These are phyloP conservation scores for Carduelis carduelis DNA, from an alignment of 2,797 vertebrate species.

Conservation along the genomic window DNA sequence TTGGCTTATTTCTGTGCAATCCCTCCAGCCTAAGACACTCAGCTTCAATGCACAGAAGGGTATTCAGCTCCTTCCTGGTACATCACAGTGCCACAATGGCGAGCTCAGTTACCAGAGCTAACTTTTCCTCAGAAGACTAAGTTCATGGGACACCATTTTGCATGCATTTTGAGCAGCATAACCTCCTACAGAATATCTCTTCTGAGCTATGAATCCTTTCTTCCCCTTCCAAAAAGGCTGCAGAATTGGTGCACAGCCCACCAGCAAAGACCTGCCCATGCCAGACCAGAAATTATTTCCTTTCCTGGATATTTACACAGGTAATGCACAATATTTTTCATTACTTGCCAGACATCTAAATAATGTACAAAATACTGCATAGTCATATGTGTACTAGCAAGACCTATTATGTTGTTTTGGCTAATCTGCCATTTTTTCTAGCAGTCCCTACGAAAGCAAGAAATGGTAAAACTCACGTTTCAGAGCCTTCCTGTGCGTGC, in stretches of 20 bases:
- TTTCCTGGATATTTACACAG: not conserved
- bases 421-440: not conserved
- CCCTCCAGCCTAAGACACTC: not conserved
- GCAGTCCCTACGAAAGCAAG: not conserved
- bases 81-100: not conserved
- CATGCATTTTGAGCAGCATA: not conserved
- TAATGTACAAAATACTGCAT: not conserved
- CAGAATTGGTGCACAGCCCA: not conserved
- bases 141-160: not conserved
- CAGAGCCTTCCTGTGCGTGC: not conserved
- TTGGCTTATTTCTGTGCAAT: not conserved
- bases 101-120: not conserved
- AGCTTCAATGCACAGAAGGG: not conserved
- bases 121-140: not conserved
- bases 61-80: not conserved
- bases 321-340: not conserved
- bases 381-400: not conserved
- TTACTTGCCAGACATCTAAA: not conserved
- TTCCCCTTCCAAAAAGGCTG: not conserved
- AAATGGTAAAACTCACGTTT: constrained; percentile 48
- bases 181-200: not conserved
- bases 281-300: not conserved
- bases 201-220: not conserved
- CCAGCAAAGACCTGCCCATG: not conserved
- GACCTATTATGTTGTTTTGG: not conserved